A percentile compares a stretch with the other conserved stretches of the same genome.
Evolutionary conservation across 2,888 invertebrate genomes (phyloP).

Genomic region (Lordiphosa andalusiaca): DNA sequence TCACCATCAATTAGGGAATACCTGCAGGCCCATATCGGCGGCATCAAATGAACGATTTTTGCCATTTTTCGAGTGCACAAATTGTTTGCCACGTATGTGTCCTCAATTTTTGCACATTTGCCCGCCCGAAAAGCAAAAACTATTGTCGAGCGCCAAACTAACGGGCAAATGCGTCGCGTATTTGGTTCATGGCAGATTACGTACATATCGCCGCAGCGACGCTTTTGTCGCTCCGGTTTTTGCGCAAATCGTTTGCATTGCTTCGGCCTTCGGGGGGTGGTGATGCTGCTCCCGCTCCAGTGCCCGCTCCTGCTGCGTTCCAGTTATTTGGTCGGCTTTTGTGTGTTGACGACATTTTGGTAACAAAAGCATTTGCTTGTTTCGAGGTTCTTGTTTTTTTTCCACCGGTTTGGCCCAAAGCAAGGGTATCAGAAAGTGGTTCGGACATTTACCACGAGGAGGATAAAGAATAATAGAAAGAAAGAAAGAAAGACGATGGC

Average conservation of each 20-base stretch:
- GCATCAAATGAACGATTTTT: constrained; percentile 25
- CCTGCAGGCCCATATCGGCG: constrained; percentile 43
- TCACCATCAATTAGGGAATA: constrained; percentile 59
- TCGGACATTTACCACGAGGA: too few relatives aligned
- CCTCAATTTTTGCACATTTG: constrained; percentile 52
- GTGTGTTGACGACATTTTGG: constrained; percentile 29
- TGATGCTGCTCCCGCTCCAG: too few relatives aligned
- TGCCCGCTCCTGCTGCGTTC: constrained; percentile 28
- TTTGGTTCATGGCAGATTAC: constrained; percentile 73
- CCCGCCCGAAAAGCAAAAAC: constrained; percentile 8
- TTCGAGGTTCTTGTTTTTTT: constrained; percentile 40
- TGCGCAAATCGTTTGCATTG: constrained; percentile 10
- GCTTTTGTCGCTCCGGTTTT: constrained; percentile 13
- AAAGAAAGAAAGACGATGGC: too few relatives aligned
- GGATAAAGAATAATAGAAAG: too few relatives aligned
- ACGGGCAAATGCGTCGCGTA: constrained; percentile 44
- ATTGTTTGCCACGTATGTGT: constrained; percentile 63
- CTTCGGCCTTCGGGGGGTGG: constrained; percentile 1
- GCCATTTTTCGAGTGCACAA: constrained; percentile 48
- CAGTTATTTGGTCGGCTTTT: constrained; percentile 65
- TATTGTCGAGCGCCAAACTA: constrained; percentile 23
- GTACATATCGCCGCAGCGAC: constrained; percentile 51
- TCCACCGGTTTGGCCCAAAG: background rate
- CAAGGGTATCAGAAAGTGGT: too few relatives aligned
- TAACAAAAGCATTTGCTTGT: constrained; percentile 45